Percentiles rank a stretch among this genome's conserved stretches.
Evolutionary conservation across 2,888 invertebrate species (phyloP).

Genomic region (Sabatieria punctata): DNA sequence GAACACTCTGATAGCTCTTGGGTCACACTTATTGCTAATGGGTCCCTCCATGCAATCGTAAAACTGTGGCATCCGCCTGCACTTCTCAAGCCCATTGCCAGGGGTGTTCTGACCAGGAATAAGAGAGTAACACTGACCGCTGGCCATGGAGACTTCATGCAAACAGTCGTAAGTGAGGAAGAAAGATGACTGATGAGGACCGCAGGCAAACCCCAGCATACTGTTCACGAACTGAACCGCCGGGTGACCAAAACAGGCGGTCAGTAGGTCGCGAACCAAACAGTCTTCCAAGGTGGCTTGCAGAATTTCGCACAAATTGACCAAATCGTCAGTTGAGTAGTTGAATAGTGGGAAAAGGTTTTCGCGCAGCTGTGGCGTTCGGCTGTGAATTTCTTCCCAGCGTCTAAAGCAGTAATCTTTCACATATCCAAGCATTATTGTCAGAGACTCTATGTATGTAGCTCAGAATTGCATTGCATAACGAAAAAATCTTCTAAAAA

Average conservation of each 20-base stretch:
- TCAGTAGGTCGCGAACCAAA: background rate
- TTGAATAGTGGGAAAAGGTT: background rate
- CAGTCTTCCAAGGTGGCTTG: background rate
- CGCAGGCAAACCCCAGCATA: slow-evolving; percentile 26
- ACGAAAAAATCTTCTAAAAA: too few relatives aligned
- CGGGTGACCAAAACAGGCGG: slow-evolving; percentile 3
- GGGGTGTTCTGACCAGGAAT: slow-evolving; percentile 1
- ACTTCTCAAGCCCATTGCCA: background rate
- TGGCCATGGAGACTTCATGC: slow-evolving; percentile 2
- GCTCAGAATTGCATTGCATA: too few relatives aligned
- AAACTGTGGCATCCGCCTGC: slow-evolving; percentile 2
- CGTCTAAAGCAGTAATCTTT: too few relatives aligned
- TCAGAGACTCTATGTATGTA: too few relatives aligned
- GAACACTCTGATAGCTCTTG: background rate
- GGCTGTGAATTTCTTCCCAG: background rate
- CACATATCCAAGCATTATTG: too few relatives aligned
- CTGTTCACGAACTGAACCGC: slow-evolving; percentile 17
- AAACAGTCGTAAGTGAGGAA: slow-evolving; percentile 22
- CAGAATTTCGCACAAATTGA: background rate
- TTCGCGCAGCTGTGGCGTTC: background rate
- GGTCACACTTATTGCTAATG: background rate
- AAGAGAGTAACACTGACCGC: background rate
- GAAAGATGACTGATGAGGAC: slow-evolving; percentile 25
- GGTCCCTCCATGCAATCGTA: slow-evolving; percentile 7
- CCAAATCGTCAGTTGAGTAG: background rate